These are phyloP conservation scores for Poecilia gillii DNA, from an alignment of 2,797 vertebrate species.

Conservation along the genomic window DNA sequence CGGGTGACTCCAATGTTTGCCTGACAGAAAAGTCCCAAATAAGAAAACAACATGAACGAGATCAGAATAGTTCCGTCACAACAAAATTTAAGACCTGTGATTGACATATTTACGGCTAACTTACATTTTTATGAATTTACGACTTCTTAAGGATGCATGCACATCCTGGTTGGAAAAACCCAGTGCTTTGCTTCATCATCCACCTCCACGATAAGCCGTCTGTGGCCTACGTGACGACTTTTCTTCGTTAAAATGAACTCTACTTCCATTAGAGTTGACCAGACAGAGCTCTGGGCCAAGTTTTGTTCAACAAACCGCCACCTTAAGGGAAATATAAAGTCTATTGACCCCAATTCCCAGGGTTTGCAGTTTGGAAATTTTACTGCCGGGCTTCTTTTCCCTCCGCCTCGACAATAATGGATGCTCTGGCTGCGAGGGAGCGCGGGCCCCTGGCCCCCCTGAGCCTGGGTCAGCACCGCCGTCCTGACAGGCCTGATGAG, in stretches of 20 bases:
- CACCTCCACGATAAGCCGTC: not conserved
- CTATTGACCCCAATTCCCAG: slow-evolving; percentile 62
- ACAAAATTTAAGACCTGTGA: no score
- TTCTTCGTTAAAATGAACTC: not conserved
- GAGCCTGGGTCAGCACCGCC: slow-evolving; percentile 58
- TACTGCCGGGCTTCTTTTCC: slow-evolving; percentile 52
- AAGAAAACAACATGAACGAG: no score
- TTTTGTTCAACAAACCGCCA: slow-evolving; percentile 11
- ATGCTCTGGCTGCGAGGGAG: slow-evolving; percentile 48
- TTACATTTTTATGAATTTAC: no score
- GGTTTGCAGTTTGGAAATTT: slow-evolving; percentile 61
- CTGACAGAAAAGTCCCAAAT: no score
- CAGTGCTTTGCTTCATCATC: not conserved
- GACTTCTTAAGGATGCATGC: no score
- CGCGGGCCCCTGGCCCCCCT: slow-evolving; percentile 56
- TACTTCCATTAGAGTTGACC: not conserved
- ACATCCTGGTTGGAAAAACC: not conserved
- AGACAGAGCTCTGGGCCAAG: not conserved
- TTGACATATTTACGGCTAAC: no score
- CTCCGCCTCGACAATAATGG: slow-evolving; percentile 52
- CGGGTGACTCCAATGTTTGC: no score
- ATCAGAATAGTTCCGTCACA: no score
- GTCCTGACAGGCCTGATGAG: slow-evolving; percentile 60
- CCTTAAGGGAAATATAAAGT: slow-evolving; percentile 40
- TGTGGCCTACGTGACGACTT: not conserved